Base-by-base conservation (phyloP, 2,113 vertebrate genomes). In the Silurus glanis region DNA sequence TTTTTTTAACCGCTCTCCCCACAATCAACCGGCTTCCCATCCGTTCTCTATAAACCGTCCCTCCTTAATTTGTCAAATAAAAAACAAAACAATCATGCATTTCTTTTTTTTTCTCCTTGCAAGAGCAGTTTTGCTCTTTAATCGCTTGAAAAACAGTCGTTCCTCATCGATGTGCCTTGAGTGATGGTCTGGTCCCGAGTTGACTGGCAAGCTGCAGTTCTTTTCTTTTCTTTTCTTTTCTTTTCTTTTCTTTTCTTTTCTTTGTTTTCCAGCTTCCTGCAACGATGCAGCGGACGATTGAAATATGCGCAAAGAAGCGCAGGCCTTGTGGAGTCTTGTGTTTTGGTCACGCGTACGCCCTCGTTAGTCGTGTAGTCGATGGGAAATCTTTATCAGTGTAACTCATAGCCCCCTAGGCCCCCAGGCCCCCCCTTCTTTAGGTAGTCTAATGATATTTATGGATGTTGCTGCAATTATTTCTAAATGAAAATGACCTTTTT, bases 131-230 rank as follows among this genome's bases (percentile, higher is more conserved):
- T 94, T 94, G 94, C 95, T 95, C 94, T 96, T 95, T 94, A 95
- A 96, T 96, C 97, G 96, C 96, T 96, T 94, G 95, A 96, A 89
- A 79, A 94, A 96, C 95, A 95, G 80, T 87, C 85, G 96, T 96
- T 97, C 97, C 97, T 97, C 97, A 96, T 99, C 95, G 92, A 98
- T 97, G 98, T 99, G 98, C 98, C 98, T 99, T 98, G 97, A 97
- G 96, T 96, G 95, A 94, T 95, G 95, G 94, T 97, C 96, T 96
- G 94, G 96, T 97, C 96, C 96, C 94, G 95, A 96, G 95, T 95
- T 95, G 95, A 96, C 96, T 95, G 96, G 96, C 96, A 94, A 94
- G 94, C 95, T 95, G 96, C 95, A 94, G 95, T 95, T 92, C 94
- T 93, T 92, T 95, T 37, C 37, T 37, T 37, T 37, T 37, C 37